Evolutionary conservation across 2,888 invertebrate genomes (phyloP).

Genomic region (Julus scanicus): DNA sequence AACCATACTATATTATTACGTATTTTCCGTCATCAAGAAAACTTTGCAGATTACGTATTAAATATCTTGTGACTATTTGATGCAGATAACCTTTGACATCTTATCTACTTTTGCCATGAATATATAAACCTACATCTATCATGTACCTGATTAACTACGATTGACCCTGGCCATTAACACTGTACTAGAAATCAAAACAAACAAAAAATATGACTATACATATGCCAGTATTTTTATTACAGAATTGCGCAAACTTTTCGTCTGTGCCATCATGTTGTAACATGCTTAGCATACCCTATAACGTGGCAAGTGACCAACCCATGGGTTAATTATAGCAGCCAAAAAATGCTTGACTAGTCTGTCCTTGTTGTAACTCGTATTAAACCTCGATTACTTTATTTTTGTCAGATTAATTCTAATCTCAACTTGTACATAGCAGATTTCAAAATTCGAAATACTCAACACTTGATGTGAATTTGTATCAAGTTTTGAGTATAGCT

Average conservation of each 20-base stretch:
- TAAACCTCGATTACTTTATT: too few species aligned
- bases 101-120: too few species aligned
- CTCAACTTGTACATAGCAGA: not conserved
- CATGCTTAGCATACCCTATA: not conserved
- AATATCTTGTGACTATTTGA: not conserved
- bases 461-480: too few species aligned
- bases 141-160: conserved; percentile 16
- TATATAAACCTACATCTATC: not conserved
- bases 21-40: not conserved
- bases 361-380: not conserved
- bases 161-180: not conserved
- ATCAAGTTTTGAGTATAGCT: too few species aligned
- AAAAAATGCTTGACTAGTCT: conserved; percentile 7
- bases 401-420: too few species aligned
- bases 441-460: not conserved
- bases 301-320: not conserved
- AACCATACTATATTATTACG: not conserved
- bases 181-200: too few species aligned
- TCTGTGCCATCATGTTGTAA: not conserved
- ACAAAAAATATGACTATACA: not conserved
- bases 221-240: conserved; percentile 1
- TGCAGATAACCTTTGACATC: not conserved
- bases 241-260: not conserved
- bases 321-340: conserved; percentile 21
- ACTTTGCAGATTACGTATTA: not conserved